A percentile compares a stretch with the other conserved stretches of the same genome.
Conservation (phyloP, 2,113 vertebrate species). For the Brienomyrus brachyistius region DNA sequence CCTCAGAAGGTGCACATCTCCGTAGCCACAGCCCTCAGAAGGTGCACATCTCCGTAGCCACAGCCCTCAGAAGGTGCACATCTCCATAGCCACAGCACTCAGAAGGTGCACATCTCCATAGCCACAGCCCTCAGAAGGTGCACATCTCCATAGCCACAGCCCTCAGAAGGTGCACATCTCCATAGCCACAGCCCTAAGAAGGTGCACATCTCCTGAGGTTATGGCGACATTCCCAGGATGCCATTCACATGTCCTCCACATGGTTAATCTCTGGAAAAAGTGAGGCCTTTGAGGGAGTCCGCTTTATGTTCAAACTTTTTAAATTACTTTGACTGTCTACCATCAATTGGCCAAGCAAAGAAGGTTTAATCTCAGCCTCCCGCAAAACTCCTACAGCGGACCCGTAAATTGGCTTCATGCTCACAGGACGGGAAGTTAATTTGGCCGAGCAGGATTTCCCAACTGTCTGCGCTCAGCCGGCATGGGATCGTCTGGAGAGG, state of each 20-base stretch:
- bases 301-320: background rate
- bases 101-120: too few species aligned
- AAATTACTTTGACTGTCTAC: background rate
- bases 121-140: too few species aligned
- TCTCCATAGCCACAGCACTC: too few species aligned
- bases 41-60: too few species aligned
- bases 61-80: too few species aligned
- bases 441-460: background rate
- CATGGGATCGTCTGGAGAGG: conserved; percentile 30
- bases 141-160: too few species aligned
- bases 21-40: too few species aligned
- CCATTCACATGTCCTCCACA: background rate
- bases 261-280: background rate
- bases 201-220: background rate
- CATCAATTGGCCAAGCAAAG: background rate
- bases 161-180: too few species aligned
- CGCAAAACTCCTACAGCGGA: background rate
- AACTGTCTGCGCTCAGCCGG: background rate
- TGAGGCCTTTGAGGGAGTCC: background rate
- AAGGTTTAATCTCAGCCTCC: background rate
- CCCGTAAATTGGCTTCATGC: background rate
- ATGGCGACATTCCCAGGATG: background rate
- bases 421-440: background rate
- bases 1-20: too few species aligned
- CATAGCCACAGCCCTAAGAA: too few species aligned